Percentiles rank a stretch among this genome's conserved stretches.
Conservation (phyloP, 2,888 invertebrate genomes). For the Formica aserva region DNA sequence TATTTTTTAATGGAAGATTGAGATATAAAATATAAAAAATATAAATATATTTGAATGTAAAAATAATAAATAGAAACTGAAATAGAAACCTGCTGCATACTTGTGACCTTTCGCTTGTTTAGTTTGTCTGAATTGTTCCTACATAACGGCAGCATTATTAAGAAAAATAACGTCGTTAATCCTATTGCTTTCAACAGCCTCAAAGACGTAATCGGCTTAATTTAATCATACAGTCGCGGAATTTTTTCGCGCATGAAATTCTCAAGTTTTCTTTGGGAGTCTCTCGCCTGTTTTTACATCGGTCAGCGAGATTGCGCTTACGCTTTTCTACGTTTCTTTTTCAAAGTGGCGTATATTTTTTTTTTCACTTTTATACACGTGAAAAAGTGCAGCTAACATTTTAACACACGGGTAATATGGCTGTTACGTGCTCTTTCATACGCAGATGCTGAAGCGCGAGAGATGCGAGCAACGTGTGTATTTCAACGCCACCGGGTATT, state of each 20-base stretch:
- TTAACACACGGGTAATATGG: background rate
- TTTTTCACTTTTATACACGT: background rate
- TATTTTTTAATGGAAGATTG: background rate
- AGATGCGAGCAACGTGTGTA: background rate
- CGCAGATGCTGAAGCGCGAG: constrained; percentile 6
- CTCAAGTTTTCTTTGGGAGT: background rate
- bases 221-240: constrained; percentile 34
- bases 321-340: background rate
- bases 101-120: constrained; percentile 2
- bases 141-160: constrained; percentile 35
- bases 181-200: constrained; percentile 40
- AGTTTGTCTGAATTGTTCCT: background rate
- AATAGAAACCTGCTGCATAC: background rate
- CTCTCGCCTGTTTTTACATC: background rate
- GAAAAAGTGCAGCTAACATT: background rate
- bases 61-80: background rate
- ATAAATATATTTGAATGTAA: background rate
- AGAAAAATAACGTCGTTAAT: constrained; percentile 51
- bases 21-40: background rate
- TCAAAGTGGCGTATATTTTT: background rate
- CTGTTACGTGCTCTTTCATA: background rate
- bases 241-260: background rate
- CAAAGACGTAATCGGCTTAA: constrained; percentile 54
- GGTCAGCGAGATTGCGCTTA: background rate
- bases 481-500: background rate